A percentile compares a stretch with the other conserved stretches of the same genome.
Conservation (phyloP, 1,140 invertebrate genomes). For the Drosophila setifemur region DNA sequence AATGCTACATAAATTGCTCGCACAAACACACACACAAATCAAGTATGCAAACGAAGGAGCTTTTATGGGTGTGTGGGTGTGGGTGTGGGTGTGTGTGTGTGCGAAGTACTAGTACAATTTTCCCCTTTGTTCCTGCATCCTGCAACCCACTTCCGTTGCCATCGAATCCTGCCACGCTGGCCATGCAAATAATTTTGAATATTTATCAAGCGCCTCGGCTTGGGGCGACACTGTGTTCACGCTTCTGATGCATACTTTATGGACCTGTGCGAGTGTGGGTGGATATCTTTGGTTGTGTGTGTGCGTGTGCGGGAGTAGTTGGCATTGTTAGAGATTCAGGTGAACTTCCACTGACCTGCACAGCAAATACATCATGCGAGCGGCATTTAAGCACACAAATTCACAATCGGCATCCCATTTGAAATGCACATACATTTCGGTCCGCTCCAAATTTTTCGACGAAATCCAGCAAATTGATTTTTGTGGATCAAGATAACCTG, state of each 20-base stretch:
- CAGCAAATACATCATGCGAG: slow-evolving; percentile 33
- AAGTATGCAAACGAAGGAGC: slow-evolving; percentile 76
- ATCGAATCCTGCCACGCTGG: slow-evolving; percentile 36
- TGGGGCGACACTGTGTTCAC: slow-evolving; percentile 46
- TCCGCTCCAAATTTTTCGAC: slow-evolving; percentile 22
- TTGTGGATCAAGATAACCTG: slow-evolving; percentile 4
- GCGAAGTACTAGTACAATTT: slow-evolving; percentile 14
- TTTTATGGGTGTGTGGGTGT: slow-evolving; percentile 8
- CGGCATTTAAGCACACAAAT: slow-evolving; percentile 25
- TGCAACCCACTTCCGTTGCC: slow-evolving; percentile 8
- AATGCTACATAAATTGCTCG: slow-evolving; percentile 70
- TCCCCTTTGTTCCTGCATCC: slow-evolving; percentile 1
- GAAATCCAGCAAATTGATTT: slow-evolving; percentile 28
- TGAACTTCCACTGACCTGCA: slow-evolving; percentile 30
- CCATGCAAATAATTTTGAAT: slow-evolving; percentile 77
- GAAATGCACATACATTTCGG: slow-evolving; percentile 2
- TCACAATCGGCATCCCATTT: slow-evolving; percentile 3
- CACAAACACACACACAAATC: slow-evolving; percentile 58
- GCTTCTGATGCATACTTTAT: slow-evolving; percentile 72
- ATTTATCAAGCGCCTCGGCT: slow-evolving; percentile 70
- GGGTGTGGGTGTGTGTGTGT: neutral
- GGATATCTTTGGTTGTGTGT: too few species aligned
- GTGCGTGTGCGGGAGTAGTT: slow-evolving; percentile 30
- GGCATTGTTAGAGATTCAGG: slow-evolving; percentile 43
- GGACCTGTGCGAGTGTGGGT: neutral